Conservation (phyloP, 2,797 vertebrate species). For the Erethizon dorsatum region DNA sequence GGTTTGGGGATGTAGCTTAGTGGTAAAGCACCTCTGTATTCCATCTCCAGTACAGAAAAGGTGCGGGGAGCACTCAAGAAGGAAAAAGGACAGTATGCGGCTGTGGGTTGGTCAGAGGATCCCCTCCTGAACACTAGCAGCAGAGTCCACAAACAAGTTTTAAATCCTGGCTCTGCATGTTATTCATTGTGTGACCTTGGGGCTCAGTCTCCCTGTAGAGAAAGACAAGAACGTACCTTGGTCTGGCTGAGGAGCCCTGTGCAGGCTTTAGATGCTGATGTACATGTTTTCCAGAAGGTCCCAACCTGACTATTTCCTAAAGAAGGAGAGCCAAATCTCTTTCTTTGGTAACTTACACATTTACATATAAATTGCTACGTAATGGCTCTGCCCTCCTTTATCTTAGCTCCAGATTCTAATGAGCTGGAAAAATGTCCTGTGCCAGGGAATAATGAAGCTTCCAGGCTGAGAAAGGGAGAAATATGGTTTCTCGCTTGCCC, state of each 20-base stretch:
- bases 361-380: conserved; percentile 91
- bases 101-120: neutral
- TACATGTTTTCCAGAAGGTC: conserved; percentile 7
- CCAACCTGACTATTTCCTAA: conserved; percentile 73
- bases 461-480: conserved; percentile 32
- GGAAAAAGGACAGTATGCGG: neutral
- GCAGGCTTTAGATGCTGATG: neutral
- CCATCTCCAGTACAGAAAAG: neutral
- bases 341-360: conserved; percentile 86
- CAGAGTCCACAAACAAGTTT: neutral
- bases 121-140: neutral
- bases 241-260: neutral
- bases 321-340: conserved; percentile 76
- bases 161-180: neutral
- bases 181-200: neutral
- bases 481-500: neutral
- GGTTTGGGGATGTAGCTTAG: neutral
- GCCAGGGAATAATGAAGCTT: conserved; percentile 76
- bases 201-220: neutral
- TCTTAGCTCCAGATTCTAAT: conserved; percentile 86
- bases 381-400: conserved; percentile 88
- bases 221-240: neutral
- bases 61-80: neutral
- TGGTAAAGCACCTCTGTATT: neutral
- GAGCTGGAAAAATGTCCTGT: conserved; percentile 85